These are phyloP conservation scores for Protaetia brevitarsis DNA, from an alignment of 1,140 invertebrate species.

Conservation along the genomic window DNA sequence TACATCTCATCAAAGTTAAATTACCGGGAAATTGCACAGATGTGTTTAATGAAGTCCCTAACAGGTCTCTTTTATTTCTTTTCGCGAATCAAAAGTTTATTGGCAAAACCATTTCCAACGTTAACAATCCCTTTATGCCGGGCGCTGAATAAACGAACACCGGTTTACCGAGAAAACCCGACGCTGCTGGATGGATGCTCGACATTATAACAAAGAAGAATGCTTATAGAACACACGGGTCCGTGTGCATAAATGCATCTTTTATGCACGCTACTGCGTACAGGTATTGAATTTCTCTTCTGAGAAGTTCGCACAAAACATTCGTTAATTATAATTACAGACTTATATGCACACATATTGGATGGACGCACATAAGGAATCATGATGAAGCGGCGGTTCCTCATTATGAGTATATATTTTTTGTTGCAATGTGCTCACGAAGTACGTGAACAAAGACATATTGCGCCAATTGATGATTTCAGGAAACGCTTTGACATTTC, in stretches of 20 bases:
- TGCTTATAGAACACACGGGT: background rate
- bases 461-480: background rate
- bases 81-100: background rate
- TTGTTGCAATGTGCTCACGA: background rate
- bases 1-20: background rate
- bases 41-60: too few species aligned
- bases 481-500: background rate
- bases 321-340: background rate
- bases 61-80: too few species aligned
- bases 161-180: background rate
- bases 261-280: background rate
- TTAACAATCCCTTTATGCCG: background rate
- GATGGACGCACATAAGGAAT: background rate
- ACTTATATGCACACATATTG: background rate
- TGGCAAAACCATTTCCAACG: background rate
- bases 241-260: background rate
- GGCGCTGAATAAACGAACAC: too few species aligned
- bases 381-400: too few species aligned
- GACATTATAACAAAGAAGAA: background rate
- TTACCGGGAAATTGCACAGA: background rate
- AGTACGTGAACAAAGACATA: background rate
- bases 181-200: background rate
- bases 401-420: too few species aligned
- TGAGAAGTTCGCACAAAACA: background rate
- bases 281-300: conserved; percentile 10